phyloP scores from a whole-genome alignment of 53 echinoderm and acorn worm genomes.

The Actinopyga echinites region DNA sequence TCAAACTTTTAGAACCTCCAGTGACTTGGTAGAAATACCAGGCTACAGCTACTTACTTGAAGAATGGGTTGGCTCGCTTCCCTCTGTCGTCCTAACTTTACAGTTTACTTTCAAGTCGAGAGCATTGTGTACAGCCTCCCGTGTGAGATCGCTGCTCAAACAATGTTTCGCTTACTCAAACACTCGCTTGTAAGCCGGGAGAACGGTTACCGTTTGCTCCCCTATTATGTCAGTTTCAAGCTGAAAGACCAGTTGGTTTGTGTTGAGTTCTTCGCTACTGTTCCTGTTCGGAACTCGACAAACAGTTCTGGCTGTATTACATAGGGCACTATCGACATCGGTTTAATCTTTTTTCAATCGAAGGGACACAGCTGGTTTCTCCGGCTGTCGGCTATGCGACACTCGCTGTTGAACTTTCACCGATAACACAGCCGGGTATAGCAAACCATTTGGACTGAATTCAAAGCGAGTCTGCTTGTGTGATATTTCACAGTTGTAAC shows the following conservation, averaged over 20 bases:
- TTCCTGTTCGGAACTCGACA: conserved; percentile 29
- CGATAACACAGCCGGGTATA: neutral
- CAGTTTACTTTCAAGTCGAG: conserved; percentile 29
- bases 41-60: no score
- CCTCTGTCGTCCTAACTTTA: neutral
- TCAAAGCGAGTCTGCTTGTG: no score
- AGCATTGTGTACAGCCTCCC: conserved; percentile 29
- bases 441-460: no score
- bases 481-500: no score
- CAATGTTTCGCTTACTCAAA: conserved; percentile 33
- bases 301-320: neutral
- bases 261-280: conserved; percentile 24
- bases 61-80: no score
- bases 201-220: neutral
- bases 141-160: conserved; percentile 32
- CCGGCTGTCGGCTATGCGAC: neutral
- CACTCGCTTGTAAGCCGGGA: conserved; percentile 20
- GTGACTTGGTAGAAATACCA: no score
- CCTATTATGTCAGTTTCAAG: conserved; percentile 14
- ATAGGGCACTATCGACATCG: conserved; percentile 11
- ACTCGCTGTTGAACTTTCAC: conserved; percentile 23
- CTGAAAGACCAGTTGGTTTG: conserved; percentile 12
- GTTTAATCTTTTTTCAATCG: neutral
- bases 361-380: conserved; percentile 5
- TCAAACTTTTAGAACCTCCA: no score